Conservation (phyloP, 2,797 vertebrate genomes). For the Anguilla obscura region DNA sequence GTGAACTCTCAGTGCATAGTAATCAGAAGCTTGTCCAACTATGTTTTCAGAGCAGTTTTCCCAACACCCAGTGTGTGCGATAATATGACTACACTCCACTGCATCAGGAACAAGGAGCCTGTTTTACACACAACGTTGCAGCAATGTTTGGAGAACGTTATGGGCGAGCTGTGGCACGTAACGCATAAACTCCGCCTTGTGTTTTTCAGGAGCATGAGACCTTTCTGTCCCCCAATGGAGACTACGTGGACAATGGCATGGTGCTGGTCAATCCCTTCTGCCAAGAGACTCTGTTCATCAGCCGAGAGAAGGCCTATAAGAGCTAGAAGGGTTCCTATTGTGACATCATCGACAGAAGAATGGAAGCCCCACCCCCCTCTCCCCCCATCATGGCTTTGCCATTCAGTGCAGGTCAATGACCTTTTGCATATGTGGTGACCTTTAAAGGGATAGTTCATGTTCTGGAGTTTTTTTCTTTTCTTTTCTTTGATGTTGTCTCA, state of each 20-base stretch:
- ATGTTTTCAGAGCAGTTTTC: too few relatives aligned
- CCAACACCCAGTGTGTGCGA: neutral
- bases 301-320: slow-evolving; percentile 86
- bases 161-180: neutral
- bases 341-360: slow-evolving; percentile 62
- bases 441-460: slow-evolving; percentile 64
- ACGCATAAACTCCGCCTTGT: slow-evolving; percentile 51
- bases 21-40: too few relatives aligned
- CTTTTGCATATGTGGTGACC: slow-evolving; percentile 80
- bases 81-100: neutral
- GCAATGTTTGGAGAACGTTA: neutral
- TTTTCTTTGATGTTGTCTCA: neutral
- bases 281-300: slow-evolving; percentile 93
- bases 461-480: neutral
- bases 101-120: neutral
- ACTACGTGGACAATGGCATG: slow-evolving; percentile 91
- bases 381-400: slow-evolving; percentile 68
- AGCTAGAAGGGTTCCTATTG: slow-evolving; percentile 68
- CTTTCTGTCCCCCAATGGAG: slow-evolving; percentile 90
- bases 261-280: slow-evolving; percentile 98
- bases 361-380: slow-evolving; percentile 62
- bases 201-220: slow-evolving; percentile 80
- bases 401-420: slow-evolving; percentile 56
- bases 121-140: neutral
- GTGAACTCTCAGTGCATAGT: too few relatives aligned